phyloP scores from a whole-genome alignment of 1,140 invertebrate species.

The Pinna nobilis region DNA sequence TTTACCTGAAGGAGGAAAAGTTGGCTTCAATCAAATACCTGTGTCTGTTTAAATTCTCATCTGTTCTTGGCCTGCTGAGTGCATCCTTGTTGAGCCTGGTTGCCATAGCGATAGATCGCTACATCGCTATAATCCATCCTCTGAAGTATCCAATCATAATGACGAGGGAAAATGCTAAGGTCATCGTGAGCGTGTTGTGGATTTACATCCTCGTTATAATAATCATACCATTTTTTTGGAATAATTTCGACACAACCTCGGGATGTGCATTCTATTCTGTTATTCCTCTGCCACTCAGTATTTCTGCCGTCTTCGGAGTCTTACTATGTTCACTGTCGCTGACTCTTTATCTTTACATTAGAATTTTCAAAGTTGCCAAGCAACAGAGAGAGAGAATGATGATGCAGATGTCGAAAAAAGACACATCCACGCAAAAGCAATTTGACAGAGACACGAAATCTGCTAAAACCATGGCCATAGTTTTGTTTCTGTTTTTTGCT shows the following conservation, averaged over 20 bases:
- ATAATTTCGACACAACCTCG: constrained; percentile 16
- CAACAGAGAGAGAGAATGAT: constrained; percentile 5
- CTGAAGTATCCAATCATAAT: constrained; percentile 36
- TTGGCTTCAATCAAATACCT: constrained; percentile 28
- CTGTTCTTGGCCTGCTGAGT: constrained; percentile 40
- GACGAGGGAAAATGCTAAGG: constrained; percentile 31
- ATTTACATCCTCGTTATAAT: constrained; percentile 35
- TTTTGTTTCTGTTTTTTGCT: constrained; percentile 50
- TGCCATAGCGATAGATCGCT: constrained; percentile 47
- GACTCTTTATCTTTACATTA: constrained; percentile 33
- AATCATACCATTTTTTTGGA: constrained; percentile 41
- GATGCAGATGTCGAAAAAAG: background rate
- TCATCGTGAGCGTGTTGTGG: constrained; percentile 39
- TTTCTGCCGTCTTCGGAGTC: constrained; percentile 25
- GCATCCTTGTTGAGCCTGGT: constrained; percentile 46
- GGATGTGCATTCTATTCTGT: constrained; percentile 45
- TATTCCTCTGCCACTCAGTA: constrained; percentile 37
- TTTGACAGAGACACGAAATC: constrained; percentile 41
- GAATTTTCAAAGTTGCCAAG: constrained; percentile 38
- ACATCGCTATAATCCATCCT: constrained; percentile 45
- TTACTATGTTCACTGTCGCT: constrained; percentile 26
- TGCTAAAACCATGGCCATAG: constrained; percentile 41
- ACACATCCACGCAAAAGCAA: background rate
- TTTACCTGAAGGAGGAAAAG: constrained; percentile 29
- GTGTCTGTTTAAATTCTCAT: constrained; percentile 44